Conservation (phyloP, 2,113 vertebrate genomes). For the Smithornis capensis region DNA sequence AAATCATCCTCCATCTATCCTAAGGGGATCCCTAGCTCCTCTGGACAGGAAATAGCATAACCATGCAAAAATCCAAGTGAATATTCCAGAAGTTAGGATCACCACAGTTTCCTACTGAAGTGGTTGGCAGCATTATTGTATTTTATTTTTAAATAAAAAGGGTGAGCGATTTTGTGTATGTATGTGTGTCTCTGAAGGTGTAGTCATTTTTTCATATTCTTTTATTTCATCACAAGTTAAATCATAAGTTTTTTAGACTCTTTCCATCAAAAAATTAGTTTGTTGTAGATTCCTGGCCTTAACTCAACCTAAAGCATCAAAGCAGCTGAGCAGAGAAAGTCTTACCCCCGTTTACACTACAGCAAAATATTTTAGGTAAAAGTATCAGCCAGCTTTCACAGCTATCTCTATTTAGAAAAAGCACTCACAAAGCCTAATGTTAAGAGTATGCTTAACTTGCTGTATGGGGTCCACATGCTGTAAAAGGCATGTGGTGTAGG, state of each 20-base stretch:
- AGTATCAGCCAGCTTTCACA: background rate
- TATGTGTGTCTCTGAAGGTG: background rate
- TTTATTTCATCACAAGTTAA: background rate
- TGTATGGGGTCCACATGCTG: background rate
- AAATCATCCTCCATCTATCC: background rate
- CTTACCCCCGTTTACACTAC: background rate
- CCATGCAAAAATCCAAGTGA: background rate
- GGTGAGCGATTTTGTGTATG: rapidly evolving
- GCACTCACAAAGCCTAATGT: background rate
- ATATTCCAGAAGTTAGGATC: background rate
- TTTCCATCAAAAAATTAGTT: background rate
- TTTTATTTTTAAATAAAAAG: background rate
- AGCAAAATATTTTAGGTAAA: background rate
- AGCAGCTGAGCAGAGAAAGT: background rate
- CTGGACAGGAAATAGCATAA: background rate
- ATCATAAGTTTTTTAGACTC: background rate
- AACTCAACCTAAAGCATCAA: background rate
- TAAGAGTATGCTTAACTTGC: background rate
- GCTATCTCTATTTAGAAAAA: background rate
- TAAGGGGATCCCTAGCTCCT: background rate
- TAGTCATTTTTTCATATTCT: background rate
- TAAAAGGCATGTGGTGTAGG: background rate
- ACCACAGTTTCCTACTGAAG: background rate
- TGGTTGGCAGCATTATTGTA: background rate
- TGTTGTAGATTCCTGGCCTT: background rate